Conservation (phyloP, 1,140 invertebrate genomes). For the Macrobrachium rosenbergii region DNA sequence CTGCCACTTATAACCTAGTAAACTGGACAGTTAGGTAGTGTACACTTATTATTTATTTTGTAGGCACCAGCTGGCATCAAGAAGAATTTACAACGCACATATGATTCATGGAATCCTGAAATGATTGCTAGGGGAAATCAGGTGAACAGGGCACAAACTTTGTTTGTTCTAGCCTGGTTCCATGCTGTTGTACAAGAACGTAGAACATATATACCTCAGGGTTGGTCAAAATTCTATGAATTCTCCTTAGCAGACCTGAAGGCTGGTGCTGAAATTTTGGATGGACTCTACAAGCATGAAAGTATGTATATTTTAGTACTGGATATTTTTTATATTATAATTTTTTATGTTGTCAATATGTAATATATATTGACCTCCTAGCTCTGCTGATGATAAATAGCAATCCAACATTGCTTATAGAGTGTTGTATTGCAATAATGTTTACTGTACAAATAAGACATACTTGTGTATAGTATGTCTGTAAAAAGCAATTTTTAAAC, state of each 20-base stretch:
- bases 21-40: no score
- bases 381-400: no score
- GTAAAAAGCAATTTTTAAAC: no score
- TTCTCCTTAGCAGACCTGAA: constrained; percentile 88
- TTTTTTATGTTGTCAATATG: not conserved
- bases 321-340: not conserved
- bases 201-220: constrained; percentile 87
- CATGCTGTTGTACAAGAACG: constrained; percentile 92
- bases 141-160: constrained; percentile 74
- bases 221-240: constrained; percentile 92
- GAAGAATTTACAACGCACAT: constrained; percentile 76
- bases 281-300: constrained; percentile 74
- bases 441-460: no score
- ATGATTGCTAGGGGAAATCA: constrained; percentile 71
- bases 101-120: constrained; percentile 74
- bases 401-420: no score
- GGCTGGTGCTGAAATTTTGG: constrained; percentile 81
- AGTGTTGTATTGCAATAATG: no score
- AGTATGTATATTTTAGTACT: constrained; percentile 30
- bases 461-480: no score
- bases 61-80: constrained; percentile 78
- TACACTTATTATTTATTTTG: constrained; percentile 67
- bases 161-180: constrained; percentile 84
- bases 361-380: not conserved
- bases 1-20: no score